A percentile compares a stretch with the other conserved stretches of the same genome.
phyloP scores from a whole-genome alignment of 2,888 invertebrate genomes.

The Choreutis nemorana region DNA sequence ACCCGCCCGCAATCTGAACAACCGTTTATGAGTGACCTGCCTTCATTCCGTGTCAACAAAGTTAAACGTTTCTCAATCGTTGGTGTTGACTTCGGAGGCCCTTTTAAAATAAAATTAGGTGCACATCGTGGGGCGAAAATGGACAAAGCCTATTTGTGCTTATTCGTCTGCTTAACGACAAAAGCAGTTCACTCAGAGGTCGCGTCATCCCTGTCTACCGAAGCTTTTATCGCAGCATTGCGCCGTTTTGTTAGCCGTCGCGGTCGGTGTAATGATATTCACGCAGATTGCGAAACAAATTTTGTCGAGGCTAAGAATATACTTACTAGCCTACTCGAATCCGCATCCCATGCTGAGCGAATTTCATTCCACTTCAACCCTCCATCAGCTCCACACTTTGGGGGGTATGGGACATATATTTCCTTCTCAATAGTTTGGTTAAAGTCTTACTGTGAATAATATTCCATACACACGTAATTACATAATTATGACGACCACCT shows the following conservation, averaged over 20 bases:
- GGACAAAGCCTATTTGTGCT: conserved; percentile 6
- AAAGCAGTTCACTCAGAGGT: conserved; percentile 16
- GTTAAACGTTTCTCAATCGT: not conserved
- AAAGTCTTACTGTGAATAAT: too few relatives aligned
- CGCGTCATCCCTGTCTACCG: conserved; percentile 13
- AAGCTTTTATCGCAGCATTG: conserved; percentile 4
- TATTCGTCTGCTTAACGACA: conserved; percentile 12
- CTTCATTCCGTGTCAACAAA: not conserved
- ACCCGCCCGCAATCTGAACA: not conserved
- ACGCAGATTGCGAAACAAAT: conserved; percentile 18
- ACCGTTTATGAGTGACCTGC: not conserved
- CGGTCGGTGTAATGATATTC: conserved; percentile 10
- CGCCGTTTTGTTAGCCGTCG: conserved; percentile 9
- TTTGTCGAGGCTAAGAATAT: conserved; percentile 17
- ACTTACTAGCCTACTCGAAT: conserved; percentile 9
- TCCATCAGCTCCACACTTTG: conserved; percentile 8
- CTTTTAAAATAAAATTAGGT: not conserved
- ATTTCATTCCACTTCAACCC: conserved; percentile 12
- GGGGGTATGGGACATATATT: too few relatives aligned
- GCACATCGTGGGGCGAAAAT: conserved; percentile 1
- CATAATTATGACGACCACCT: too few relatives aligned
- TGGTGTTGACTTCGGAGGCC: conserved; percentile 1
- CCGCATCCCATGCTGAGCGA: conserved; percentile 13
- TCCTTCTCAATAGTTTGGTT: too few relatives aligned
- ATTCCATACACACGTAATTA: too few relatives aligned